A percentile compares a stretch with the other conserved stretches of the same genome.
These are phyloP conservation scores for Zaprionus lachaisei DNA, from an alignment of 1,140 invertebrate genomes.

Conservation along the genomic window DNA sequence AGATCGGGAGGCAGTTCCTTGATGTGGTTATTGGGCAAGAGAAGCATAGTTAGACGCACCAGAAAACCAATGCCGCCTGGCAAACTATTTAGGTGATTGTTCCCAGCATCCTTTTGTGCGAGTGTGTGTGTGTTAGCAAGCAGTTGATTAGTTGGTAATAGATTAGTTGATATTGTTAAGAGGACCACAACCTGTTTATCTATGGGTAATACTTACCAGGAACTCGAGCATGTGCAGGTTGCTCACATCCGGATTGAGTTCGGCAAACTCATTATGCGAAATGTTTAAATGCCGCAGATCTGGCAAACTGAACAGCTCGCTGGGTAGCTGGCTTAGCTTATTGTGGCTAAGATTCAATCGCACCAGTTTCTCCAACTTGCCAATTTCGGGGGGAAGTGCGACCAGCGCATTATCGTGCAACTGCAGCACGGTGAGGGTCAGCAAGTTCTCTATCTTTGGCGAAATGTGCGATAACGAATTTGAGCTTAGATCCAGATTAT, in stretches of 20 bases:
- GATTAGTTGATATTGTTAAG: neutral
- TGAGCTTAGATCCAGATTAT: slow-evolving; percentile 91
- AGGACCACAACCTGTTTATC: neutral
- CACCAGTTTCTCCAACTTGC: slow-evolving; percentile 89
- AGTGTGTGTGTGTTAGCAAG: slow-evolving; percentile 57
- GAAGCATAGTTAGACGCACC: slow-evolving; percentile 90
- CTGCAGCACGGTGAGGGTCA: slow-evolving; percentile 89
- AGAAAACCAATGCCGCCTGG: slow-evolving; percentile 93
- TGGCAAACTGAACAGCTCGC: slow-evolving; percentile 88
- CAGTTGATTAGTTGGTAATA: slow-evolving; percentile 32
- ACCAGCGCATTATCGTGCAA: slow-evolving; percentile 92
- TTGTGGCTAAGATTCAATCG: slow-evolving; percentile 93
- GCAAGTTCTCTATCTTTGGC: slow-evolving; percentile 88
- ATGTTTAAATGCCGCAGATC: slow-evolving; percentile 89
- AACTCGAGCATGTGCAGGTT: slow-evolving; percentile 90
- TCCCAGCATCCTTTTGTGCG: slow-evolving; percentile 87
- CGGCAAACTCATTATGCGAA: slow-evolving; percentile 88
- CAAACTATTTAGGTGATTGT: slow-evolving; percentile 89
- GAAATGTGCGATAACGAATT: slow-evolving; percentile 90
- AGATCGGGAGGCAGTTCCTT: slow-evolving; percentile 88
- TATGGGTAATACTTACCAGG: slow-evolving; percentile 85
- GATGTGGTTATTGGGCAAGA: slow-evolving; percentile 92
- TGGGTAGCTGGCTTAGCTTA: slow-evolving; percentile 88
- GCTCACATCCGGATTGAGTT: slow-evolving; percentile 87
- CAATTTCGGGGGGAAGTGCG: slow-evolving; percentile 90